Conservation (phyloP, 23 tunicate genomes). For the Trididemnum miniatum region DNA sequence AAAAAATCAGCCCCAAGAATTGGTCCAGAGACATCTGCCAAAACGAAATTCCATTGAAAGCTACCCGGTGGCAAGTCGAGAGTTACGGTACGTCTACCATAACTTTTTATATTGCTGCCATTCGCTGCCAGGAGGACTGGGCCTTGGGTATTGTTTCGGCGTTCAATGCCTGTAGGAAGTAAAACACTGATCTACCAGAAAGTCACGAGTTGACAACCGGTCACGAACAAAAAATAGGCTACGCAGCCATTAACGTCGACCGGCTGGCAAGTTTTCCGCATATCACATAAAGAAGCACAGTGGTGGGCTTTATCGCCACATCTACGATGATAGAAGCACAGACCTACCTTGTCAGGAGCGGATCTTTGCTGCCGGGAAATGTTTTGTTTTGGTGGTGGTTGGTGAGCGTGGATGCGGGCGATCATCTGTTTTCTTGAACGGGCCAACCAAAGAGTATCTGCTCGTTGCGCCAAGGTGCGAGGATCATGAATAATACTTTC, state of each 20-base stretch:
- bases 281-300: not conserved
- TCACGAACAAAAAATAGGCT: not conserved
- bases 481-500: not conserved
- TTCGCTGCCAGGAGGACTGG: not conserved
- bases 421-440: not conserved
- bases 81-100: not conserved
- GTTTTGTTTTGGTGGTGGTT: no score
- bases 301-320: not conserved
- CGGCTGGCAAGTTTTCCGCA: not conserved
- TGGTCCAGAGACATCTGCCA: not conserved
- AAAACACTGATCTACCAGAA: not conserved
- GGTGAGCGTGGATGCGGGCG: not conserved
- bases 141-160: not conserved
- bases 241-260: slow-evolving; percentile 10
- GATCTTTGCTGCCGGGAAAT: no score
- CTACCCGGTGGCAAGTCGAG: not conserved
- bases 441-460: not conserved
- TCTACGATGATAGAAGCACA: not conserved
- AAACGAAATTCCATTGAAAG: not conserved
- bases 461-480: not conserved
- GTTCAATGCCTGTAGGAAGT: not conserved
- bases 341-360: not conserved
- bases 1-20: not conserved
- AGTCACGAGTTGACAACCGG: not conserved
- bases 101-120: not conserved